Evolutionary conservation across 2,113 vertebrate genomes (phyloP).

Genomic region (Crotalus horridus): DNA sequence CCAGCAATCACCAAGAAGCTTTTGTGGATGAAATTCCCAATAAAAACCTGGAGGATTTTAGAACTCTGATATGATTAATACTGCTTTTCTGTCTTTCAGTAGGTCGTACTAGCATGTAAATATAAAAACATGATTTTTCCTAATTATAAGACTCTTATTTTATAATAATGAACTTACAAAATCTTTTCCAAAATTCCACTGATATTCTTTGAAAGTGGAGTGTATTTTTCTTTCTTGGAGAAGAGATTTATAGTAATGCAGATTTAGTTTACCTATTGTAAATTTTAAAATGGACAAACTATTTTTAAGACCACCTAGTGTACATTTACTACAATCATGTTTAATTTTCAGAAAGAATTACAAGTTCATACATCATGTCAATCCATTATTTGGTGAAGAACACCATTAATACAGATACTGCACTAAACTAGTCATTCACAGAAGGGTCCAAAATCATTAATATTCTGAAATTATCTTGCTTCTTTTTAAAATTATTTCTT

Average conservation of each 20-base stretch:
- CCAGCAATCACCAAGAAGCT: background rate
- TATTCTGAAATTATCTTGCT: too few relatives aligned
- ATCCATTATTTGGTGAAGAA: background rate
- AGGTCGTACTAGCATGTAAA: background rate
- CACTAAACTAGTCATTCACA: background rate
- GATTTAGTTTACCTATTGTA: background rate
- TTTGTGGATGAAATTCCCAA: background rate
- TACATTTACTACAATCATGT: too few relatives aligned
- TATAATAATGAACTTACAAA: background rate
- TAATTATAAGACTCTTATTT: background rate
- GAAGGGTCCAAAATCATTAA: background rate
- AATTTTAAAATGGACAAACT: too few relatives aligned
- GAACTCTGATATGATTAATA: background rate
- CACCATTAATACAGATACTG: background rate
- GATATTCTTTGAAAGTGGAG: background rate
- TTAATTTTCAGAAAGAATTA: background rate
- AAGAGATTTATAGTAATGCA: background rate
- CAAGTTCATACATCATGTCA: background rate
- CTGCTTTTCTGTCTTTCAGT: background rate
- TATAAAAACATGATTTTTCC: background rate
- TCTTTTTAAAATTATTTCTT: too few relatives aligned
- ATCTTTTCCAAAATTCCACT: background rate
- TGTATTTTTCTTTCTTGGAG: too few relatives aligned
- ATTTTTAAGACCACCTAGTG: too few relatives aligned
- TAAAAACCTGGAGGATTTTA: background rate